Percentiles rank a stretch among this genome's conserved stretches.
Conservation (phyloP, 2,797 vertebrate genomes). For the Pseudocheirus occidentalis region DNA sequence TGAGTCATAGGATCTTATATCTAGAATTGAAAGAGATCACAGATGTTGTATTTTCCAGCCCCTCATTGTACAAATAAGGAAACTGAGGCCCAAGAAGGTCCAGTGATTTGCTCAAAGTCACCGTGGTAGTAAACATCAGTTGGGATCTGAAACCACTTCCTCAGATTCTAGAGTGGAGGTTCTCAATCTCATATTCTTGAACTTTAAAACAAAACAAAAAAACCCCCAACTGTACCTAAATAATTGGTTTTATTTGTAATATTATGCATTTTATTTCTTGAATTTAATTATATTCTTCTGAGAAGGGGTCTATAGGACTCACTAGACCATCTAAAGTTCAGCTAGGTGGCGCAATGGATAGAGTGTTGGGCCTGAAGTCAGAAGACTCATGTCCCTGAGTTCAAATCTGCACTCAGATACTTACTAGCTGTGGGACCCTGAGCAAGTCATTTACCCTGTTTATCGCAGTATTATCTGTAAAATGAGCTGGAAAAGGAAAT, state of each 20-base stretch:
- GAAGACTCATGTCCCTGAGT: background rate
- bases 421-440: background rate
- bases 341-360: background rate
- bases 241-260: background rate
- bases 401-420: background rate
- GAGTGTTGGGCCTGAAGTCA: background rate
- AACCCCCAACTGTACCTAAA: background rate
- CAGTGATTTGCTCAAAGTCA: constrained; percentile 16
- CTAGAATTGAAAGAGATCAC: background rate
- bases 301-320: background rate
- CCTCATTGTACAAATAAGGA: constrained; percentile 46
- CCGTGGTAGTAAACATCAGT: background rate
- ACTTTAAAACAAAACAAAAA: background rate
- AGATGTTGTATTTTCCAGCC: background rate
- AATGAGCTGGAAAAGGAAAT: background rate
- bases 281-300: background rate
- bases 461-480: background rate
- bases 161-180: background rate
- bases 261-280: background rate
- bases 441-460: background rate
- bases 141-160: background rate
- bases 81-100: constrained; percentile 49
- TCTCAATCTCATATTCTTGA: background rate
- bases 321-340: background rate
- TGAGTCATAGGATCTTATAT: background rate